Evolutionary conservation across 2,113 vertebrate species (phyloP), one percentile per base, ranked within the genome.

Genomic region (Bufo gargarizans): DNA sequence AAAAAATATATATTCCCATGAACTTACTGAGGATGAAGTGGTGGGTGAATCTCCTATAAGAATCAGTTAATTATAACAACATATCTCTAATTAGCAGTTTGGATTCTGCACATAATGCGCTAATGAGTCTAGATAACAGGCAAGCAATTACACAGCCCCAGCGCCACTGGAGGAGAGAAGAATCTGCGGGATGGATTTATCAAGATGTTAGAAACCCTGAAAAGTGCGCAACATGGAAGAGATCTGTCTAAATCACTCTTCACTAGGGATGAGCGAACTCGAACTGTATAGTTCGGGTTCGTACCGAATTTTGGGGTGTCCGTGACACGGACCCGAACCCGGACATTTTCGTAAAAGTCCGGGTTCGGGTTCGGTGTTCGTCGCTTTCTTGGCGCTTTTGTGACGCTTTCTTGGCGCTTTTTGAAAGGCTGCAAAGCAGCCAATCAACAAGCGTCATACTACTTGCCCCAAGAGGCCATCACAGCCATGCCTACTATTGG

Each of bases 21-120:
- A 17, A 72, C 71, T 89, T 83, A 87, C 90, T 86, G 77, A 77
- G 88, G 83, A 4, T 86, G 89, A 93, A 91, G 86, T 82, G 91
- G 65, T n/a, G 94, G 90, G 90, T 89, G 93, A 94, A 94, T 89
- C 91, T 90, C 90, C 90, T 90, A 93, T 89, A 93, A 94, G 93
- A 53, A 83, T 91, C 93, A 91, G 89, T 95, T 96, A 95, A 95
- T 95, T 94, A 94, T 92, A 93, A 94, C 80, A 92, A 92, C 94
- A 94, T 92, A 90, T 95, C 94, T 94, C 93, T 95, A 95, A 96
- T 95, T 95, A 95, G 94, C 93, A 93, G 89, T 91, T 91, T 89
- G 91, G 93, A 81, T 91, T 91, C 92, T 93, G 89, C 89, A 89
- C 92, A 89, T 90, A 90, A 90, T 93, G 93, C 94, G 94, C 92